These are phyloP conservation scores for Branchipolynoe longqiensis DNA, from an alignment of 2,888 invertebrate genomes.

Conservation along the genomic window DNA sequence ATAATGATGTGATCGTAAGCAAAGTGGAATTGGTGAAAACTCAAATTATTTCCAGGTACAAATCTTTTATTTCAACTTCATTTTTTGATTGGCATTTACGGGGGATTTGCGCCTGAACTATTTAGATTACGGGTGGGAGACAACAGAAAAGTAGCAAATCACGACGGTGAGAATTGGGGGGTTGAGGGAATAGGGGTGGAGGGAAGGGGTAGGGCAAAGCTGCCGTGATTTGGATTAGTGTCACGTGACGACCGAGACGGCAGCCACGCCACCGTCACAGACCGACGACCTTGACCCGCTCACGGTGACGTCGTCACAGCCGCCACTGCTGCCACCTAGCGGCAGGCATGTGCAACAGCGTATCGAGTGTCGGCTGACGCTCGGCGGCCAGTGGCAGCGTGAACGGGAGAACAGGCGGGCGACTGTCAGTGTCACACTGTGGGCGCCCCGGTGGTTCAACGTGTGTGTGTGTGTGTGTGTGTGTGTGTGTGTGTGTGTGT, in stretches of 20 bases:
- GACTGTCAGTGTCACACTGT: no score
- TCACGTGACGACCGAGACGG: constrained; percentile 1
- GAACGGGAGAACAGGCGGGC: constrained; percentile 7
- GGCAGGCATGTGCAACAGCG: neutral
- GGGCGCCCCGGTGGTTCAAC: no score
- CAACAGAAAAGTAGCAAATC: neutral
- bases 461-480: neutral
- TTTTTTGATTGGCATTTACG: no score
- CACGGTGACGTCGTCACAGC: constrained; percentile 8
- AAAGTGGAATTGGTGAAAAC: no score
- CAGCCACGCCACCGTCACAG: neutral
- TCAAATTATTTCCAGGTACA: no score
- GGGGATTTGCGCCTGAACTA: no score
- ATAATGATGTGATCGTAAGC: no score
- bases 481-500: neutral
- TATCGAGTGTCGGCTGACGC: constrained; percentile 7
- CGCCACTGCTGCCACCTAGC: constrained; percentile 22
- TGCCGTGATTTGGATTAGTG: neutral
- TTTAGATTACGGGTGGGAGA: no score
- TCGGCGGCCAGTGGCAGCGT: constrained; percentile 8
- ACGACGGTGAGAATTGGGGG: neutral
- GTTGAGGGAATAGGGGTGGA: neutral
- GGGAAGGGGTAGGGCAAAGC: neutral
- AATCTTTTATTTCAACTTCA: no score
- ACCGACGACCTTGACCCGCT: constrained; percentile 27